Percentiles rank a stretch among this genome's conserved stretches.
Evolutionary conservation across 2,888 invertebrate species (phyloP).

Genomic region (Lacanobia wlatinum): DNA sequence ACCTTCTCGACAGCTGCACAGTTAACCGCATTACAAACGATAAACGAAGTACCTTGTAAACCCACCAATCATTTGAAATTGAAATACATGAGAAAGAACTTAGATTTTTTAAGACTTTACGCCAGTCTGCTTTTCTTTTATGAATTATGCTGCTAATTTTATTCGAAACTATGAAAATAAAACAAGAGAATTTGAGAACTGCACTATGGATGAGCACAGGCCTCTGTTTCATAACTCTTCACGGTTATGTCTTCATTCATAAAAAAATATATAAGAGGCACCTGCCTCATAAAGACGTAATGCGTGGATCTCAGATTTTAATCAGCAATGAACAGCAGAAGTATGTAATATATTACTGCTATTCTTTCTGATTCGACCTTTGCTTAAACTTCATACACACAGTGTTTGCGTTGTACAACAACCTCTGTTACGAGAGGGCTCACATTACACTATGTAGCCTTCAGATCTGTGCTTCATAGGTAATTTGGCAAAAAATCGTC

Average conservation of each 20-base stretch:
- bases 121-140: neutral
- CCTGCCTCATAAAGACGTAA: neutral
- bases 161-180: constrained; percentile 4
- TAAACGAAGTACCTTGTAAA: constrained; percentile 27
- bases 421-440: constrained; percentile 2
- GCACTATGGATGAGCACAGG: constrained; percentile 2
- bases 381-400: neutral
- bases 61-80: constrained; percentile 30
- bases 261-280: neutral
- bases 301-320: constrained; percentile 7
- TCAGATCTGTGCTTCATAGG: neutral
- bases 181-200: constrained; percentile 8
- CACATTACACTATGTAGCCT: constrained; percentile 6
- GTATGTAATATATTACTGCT: neutral
- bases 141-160: neutral
- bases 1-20: constrained; percentile 49
- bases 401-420: neutral
- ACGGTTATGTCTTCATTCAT: constrained; percentile 19
- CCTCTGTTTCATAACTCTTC: constrained; percentile 29
- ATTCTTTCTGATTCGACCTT: constrained; percentile 19
- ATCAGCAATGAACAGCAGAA: constrained; percentile 8
- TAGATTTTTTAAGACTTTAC: neutral
- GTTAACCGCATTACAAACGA: constrained; percentile 34
- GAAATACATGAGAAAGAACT: constrained; percentile 16
- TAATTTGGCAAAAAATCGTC: constrained; percentile 20